Evolutionary conservation across 2,888 invertebrate species (phyloP).

Genomic region (Neria commutata): DNA sequence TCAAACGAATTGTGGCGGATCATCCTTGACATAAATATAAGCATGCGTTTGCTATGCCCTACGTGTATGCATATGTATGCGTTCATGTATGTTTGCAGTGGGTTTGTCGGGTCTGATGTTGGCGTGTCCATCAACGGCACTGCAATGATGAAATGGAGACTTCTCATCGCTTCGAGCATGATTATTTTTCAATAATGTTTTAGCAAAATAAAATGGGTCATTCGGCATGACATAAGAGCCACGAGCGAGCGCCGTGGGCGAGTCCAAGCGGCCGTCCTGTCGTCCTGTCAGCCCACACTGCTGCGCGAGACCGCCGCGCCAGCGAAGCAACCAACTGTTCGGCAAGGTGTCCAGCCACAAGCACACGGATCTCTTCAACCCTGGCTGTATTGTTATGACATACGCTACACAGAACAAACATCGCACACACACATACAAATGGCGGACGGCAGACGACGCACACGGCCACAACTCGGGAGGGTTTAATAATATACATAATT

Average conservation of each 20-base stretch:
- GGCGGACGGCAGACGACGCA: constrained; percentile 33
- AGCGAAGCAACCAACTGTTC: background rate
- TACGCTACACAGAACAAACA: background rate
- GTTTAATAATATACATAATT: constrained; percentile 57
- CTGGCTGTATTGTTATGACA: constrained; percentile 1
- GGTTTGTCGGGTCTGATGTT: no score
- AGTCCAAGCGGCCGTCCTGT: background rate
- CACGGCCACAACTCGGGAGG: constrained; percentile 41
- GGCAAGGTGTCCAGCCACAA: constrained; percentile 3
- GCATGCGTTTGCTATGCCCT: constrained; percentile 15
- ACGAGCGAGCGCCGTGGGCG: background rate
- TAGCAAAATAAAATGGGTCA: constrained; percentile 29
- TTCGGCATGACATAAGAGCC: constrained; percentile 21
- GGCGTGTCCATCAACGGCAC: background rate
- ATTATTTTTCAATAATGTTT: constrained; percentile 38
- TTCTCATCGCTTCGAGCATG: constrained; percentile 25
- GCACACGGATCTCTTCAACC: background rate
- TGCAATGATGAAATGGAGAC: constrained; percentile 19
- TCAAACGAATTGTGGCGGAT: constrained; percentile 28
- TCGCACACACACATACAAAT: background rate
- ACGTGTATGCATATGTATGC: constrained; percentile 5
- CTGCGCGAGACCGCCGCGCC: background rate
- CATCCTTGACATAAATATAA: constrained; percentile 30
- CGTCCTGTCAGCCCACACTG: no score
- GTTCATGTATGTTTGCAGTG: constrained; percentile 3